phyloP scores from a whole-genome alignment of 2,113 vertebrate species.

The Stigmatopora nigra region DNA sequence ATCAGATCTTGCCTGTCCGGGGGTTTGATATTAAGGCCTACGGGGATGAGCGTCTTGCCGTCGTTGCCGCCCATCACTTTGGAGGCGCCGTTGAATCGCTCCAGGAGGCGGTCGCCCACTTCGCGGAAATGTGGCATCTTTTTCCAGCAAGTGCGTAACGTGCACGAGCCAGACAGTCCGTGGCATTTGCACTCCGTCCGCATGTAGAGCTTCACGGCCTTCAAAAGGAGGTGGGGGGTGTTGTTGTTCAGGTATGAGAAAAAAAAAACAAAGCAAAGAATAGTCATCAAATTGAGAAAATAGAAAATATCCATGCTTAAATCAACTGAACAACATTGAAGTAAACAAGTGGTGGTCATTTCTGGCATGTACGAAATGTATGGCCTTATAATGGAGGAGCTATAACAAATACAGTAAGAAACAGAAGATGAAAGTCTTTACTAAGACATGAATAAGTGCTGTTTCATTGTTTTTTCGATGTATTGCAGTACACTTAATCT shows the following conservation, averaged over 20 bases:
- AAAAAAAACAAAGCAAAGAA: constrained; percentile 6
- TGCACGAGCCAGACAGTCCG: constrained; percentile 92
- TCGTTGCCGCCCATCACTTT: constrained; percentile 97
- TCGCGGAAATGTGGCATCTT: constrained; percentile 96
- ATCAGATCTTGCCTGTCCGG: constrained; percentile 89
- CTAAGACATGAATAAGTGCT: too few relatives aligned
- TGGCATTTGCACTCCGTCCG: constrained; percentile 96
- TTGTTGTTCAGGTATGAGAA: neutral
- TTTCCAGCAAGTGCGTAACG: constrained; percentile 92
- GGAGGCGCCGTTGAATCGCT: constrained; percentile 91
- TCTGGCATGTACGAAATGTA: too few relatives aligned
- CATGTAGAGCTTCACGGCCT: constrained; percentile 95
- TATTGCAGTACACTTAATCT: too few relatives aligned
- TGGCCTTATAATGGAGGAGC: too few relatives aligned
- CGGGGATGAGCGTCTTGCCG: constrained; percentile 87
- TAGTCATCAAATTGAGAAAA: constrained; percentile 14
- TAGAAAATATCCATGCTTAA: constrained; percentile 2
- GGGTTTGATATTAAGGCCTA: constrained; percentile 87
- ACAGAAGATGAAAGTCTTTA: too few relatives aligned
- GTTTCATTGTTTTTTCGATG: too few relatives aligned
- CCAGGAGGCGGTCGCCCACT: constrained; percentile 85
- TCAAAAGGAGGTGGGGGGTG: constrained; percentile 7
- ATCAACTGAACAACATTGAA: neutral
- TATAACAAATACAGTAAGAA: too few relatives aligned
- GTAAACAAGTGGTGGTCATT: too few relatives aligned